A percentile compares a stretch with the other conserved stretches of the same genome.
phyloP scores from a whole-genome alignment of 2,113 vertebrate genomes.

The Lophius piscatorius region DNA sequence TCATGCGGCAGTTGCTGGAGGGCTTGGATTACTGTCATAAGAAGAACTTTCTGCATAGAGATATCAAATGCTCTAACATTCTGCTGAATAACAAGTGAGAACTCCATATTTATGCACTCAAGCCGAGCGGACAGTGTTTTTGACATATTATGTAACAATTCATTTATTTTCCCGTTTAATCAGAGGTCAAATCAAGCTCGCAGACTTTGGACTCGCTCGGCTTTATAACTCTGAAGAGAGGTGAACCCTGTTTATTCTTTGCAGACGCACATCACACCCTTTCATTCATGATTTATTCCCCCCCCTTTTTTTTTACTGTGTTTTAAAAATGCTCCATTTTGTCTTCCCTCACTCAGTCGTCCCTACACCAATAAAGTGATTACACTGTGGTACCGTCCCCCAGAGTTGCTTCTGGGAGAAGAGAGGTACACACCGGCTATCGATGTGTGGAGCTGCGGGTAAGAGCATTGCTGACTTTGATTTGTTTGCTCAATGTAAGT shows the following conservation, averaged over 20 bases:
- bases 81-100: constrained; percentile 94
- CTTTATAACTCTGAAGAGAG: constrained; percentile 99
- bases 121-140: not conserved
- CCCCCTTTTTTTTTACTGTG: too few relatives aligned
- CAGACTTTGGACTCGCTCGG: constrained; percentile 96
- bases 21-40: constrained; percentile 98
- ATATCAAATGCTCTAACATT: constrained; percentile 99
- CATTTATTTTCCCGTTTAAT: constrained; percentile 11
- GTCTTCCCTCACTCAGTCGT: constrained; percentile 80
- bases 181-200: constrained; percentile 96
- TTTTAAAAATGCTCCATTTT: not conserved
- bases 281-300: too few relatives aligned
- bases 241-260: constrained; percentile 60
- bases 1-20: constrained; percentile 98
- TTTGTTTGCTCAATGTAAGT: not conserved
- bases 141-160: not conserved
- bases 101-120: not conserved
- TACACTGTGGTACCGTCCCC: constrained; percentile 97
- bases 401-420: constrained; percentile 94
- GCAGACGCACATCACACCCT: not conserved
- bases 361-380: constrained; percentile 99
- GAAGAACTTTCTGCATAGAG: constrained; percentile 97
- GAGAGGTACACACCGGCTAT: constrained; percentile 96
- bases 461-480: constrained; percentile 47
- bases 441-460: constrained; percentile 99